Base-by-base conservation (phyloP, 2,888 invertebrate species). In the Drosophila suboccidentalis region DNA sequence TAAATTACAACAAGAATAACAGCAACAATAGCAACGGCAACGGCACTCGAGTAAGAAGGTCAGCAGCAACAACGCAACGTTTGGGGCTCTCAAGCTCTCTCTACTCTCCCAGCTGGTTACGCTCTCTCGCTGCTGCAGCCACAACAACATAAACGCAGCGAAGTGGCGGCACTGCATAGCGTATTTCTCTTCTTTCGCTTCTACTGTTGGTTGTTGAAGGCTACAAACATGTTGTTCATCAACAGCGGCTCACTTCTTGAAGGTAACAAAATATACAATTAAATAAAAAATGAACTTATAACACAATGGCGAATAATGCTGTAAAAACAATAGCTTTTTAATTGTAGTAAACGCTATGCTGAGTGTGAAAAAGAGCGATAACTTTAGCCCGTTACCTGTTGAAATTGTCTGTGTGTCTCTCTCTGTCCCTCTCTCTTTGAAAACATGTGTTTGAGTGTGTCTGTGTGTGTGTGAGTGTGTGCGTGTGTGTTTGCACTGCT, bases 161-260 rank as follows among this genome's bases (percentile, higher is more conserved):
- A 75, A 69, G 68, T 71, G 86, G 76, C 73, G 69, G 71, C 87
- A 62, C 61, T 84, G 85, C 78, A 78, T 47, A 80, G 84, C 47
- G 78, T 74, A 38, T 85, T 88, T 64, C 67, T 83, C 66, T 88
- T 84, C 46, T 80, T 82, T 78, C 83, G 78, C 60, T 75, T 78
- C 58, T 77, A 75, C 83, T 86, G 71, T 63, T 80, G 80, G 78
- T 68, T 87, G 65, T 43, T 71, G 66, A 83, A 71, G 61, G 74
- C 78, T 57, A 69, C 81, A 57, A 84, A 68, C 71, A 85, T 89
- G 89, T 81, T 87, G 81, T 82, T 82, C 80, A 79, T 85, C 67
- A 85, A 85, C 32, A 87, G 84, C 69, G 87, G 87, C 22, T 89
- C 85, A 49, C 75, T 85, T 22, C 74, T 77, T 38, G 85, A 85